Base-by-base conservation (phyloP, 2,888 invertebrate genomes). In the Drosophila tripunctata region DNA sequence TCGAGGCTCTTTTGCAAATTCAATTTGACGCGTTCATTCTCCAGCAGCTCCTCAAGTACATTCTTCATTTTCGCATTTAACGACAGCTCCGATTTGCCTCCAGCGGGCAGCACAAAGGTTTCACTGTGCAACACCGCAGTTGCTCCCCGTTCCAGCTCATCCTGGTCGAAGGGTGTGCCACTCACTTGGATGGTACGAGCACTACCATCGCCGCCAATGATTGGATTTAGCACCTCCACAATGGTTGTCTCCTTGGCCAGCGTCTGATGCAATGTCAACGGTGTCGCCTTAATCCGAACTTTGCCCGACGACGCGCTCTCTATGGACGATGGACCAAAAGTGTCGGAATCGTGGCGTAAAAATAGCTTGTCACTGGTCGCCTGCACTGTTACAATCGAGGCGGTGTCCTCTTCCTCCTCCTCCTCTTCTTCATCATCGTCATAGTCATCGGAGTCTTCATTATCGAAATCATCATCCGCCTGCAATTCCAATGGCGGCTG, bases 371-470 rank as follows among this genome's bases (percentile, higher is more conserved):
- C 91, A 47, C 85, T 87, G 78, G 90, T 91, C 41, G 91, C 90
- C 68, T 92, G 92, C 48, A 92, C 92, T 35, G 93, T 92, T 12
- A 92, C 92, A 77, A 92, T 93, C 14, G 92, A 92, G 70, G 92
- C 90, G 51, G 91, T 93, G 90, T 90, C 93, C 88, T 93, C 92
- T 61, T 93, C 93, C 10, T 93, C 93, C 84, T 91, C 92, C 8
- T 92, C 92, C 4, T 92, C 79, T 31, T 90, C 93, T 91, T 85
- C 70, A 0, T 78, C 70, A 2, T 66, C 63, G 1, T 65, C 47
- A 2, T 66, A 60, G 1, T 65, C 47, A 2, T 67, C 75, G 0
- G 65, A 58, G 1, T 68, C 90, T 73, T 79, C 91, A 92, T 87
- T 63, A n/a, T 73, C 77, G 33, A 69, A 78, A 30, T 87, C 75